These are phyloP conservation scores for Turritopsis dohrnii DNA, from an alignment of 30 jellyfish, hydroid and myxozoan species.

Conservation along the genomic window DNA sequence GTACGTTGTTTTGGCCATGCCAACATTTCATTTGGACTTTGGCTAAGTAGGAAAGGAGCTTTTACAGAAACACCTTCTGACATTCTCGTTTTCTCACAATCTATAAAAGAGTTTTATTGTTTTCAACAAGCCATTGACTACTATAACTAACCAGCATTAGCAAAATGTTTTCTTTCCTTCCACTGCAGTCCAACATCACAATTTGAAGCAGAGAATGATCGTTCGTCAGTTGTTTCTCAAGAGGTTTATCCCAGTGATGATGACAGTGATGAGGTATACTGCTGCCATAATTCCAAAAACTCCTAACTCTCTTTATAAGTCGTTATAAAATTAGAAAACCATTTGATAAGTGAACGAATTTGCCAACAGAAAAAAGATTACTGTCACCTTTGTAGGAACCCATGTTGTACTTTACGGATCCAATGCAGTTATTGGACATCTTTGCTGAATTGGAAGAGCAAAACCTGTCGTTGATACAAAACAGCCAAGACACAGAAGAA, in stretches of 20 bases:
- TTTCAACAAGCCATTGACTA: too few species aligned
- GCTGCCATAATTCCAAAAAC: not conserved
- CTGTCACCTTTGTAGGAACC: constrained; percentile 51
- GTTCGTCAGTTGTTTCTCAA: constrained; percentile 22
- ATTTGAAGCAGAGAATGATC: constrained; percentile 32
- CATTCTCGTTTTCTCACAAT: too few species aligned
- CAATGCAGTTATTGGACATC: constrained; percentile 70
- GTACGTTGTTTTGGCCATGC: too few species aligned
- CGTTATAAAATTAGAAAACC: too few species aligned
- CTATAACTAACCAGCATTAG: too few species aligned
- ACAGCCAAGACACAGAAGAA: constrained; percentile 94
- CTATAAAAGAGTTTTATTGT: too few species aligned
- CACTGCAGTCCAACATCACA: constrained; percentile 13
- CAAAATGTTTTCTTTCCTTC: not conserved
- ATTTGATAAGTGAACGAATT: too few species aligned
- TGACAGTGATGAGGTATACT: constrained; percentile 37
- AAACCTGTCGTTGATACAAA: constrained; percentile 78
- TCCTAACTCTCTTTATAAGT: not conserved
- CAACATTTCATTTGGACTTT: too few species aligned
- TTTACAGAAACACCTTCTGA: too few species aligned
- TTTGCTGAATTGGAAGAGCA: constrained; percentile 92
- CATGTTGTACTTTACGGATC: constrained; percentile 56
- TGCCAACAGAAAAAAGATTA: too few species aligned
- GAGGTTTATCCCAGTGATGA: constrained; percentile 20
- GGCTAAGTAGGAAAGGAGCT: too few species aligned